A percentile compares a stretch with the other conserved stretches of the same genome.
Evolutionary conservation across 2,113 vertebrate genomes (phyloP).

Genomic region (Chloebia gouldiae): DNA sequence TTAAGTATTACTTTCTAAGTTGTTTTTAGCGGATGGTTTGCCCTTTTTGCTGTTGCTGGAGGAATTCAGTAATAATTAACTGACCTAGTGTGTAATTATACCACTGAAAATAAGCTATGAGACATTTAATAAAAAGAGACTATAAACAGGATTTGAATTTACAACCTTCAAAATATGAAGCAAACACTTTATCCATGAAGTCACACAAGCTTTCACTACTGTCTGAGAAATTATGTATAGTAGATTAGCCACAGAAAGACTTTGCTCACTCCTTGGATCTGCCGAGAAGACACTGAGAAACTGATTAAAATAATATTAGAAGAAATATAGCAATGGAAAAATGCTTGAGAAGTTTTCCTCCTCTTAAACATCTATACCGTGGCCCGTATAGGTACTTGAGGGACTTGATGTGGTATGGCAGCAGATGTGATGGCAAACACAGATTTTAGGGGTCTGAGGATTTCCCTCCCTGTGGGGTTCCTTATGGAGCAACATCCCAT

Average conservation of each 20-base stretch:
- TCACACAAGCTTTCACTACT: neutral
- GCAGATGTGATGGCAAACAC: neutral
- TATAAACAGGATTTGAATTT: conserved; percentile 57
- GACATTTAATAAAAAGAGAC: conserved; percentile 37
- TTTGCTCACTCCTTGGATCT: neutral
- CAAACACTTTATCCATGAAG: conserved; percentile 34
- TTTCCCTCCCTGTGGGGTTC: neutral
- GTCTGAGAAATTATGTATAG: conserved; percentile 13
- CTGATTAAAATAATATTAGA: neutral
- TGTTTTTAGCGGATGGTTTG: conserved; percentile 26
- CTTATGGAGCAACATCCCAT: neutral
- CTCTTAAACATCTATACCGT: neutral
- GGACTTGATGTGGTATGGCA: neutral
- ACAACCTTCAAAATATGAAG: conserved; percentile 29
- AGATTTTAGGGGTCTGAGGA: neutral
- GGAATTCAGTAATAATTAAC: conserved; percentile 56
- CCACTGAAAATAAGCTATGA: conserved; percentile 40
- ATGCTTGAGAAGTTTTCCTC: neutral
- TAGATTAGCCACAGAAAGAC: neutral
- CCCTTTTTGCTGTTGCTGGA: conserved; percentile 44
- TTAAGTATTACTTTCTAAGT: conserved; percentile 11
- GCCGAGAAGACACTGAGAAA: neutral
- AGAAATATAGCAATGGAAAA: neutral
- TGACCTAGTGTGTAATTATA: conserved; percentile 34
- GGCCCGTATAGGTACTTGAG: neutral